These are phyloP conservation scores for Drosophila nigromelanica DNA, from an alignment of 1,140 invertebrate genomes.

Conservation along the genomic window DNA sequence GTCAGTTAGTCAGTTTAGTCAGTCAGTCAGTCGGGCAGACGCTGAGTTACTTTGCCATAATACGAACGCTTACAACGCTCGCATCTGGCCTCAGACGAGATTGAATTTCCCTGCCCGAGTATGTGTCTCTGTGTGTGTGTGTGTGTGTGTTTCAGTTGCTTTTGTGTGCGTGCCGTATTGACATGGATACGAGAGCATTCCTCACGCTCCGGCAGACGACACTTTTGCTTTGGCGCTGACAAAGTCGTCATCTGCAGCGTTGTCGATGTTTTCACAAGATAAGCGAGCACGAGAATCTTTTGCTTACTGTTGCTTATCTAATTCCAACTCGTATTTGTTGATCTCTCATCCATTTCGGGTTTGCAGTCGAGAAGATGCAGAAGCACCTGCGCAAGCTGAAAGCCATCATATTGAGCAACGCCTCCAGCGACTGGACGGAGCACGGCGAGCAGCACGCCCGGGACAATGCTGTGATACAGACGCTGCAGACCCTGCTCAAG, in stretches of 20 bases:
- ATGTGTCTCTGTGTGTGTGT: not conserved
- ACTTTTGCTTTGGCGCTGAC: conserved; percentile 68
- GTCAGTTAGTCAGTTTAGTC: conserved; percentile 36
- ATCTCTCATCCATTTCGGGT: conserved; percentile 32
- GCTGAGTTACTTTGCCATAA: conserved; percentile 52
- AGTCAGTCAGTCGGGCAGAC: conserved; percentile 14
- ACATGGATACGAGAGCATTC: conserved; percentile 54
- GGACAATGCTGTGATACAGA: conserved; percentile 76
- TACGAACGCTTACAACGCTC: conserved; percentile 61
- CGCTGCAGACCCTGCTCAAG: conserved; percentile 75
- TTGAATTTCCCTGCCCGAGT: conserved; percentile 55
- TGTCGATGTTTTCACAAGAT: conserved; percentile 60
- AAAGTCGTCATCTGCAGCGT: conserved; percentile 4
- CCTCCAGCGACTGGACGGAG: conserved; percentile 59
- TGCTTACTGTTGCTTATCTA: conserved; percentile 22
- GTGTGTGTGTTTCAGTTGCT: not conserved
- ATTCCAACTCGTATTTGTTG: conserved; percentile 12
- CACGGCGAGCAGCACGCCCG: conserved; percentile 70
- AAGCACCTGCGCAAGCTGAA: conserved; percentile 78
- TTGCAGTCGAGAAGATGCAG: conserved; percentile 79
- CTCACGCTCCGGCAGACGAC: conserved; percentile 33
- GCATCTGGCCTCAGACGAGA: conserved; percentile 48
- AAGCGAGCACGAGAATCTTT: conserved; percentile 30
- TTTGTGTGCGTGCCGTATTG: conserved; percentile 1
- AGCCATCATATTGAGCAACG: conserved; percentile 68